These are phyloP conservation scores for Seladonia tumulorum DNA, from an alignment of 2,888 invertebrate species.

Conservation along the genomic window DNA sequence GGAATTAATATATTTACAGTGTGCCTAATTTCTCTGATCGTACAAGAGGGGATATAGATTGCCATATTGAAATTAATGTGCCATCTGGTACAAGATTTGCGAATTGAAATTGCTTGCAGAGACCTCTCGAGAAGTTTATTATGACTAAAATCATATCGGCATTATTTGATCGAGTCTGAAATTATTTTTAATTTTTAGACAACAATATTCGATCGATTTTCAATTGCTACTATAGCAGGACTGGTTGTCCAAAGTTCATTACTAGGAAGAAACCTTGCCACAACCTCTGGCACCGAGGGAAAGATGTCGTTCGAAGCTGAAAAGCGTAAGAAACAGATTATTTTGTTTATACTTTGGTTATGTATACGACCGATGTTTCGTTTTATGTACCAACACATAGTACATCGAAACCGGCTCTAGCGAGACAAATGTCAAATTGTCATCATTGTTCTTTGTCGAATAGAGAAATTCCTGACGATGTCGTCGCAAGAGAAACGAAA, in stretches of 20 bases:
- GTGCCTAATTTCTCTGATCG: background rate
- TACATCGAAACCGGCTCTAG: background rate
- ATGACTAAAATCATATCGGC: background rate
- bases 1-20: background rate
- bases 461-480: constrained; percentile 85
- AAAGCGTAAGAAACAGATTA: constrained; percentile 72
- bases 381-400: background rate
- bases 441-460: constrained; percentile 17
- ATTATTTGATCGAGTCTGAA: constrained; percentile 34
- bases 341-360: constrained; percentile 40
- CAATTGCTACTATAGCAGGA: constrained; percentile 17
- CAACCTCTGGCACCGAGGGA: constrained; percentile 22
- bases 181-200: constrained; percentile 66
- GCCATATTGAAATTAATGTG: background rate
- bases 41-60: background rate
- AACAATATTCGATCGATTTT: constrained; percentile 39
- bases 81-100: background rate
- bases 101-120: background rate
- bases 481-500: constrained; percentile 86
- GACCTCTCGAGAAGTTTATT: background rate
- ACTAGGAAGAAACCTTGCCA: constrained; percentile 15
- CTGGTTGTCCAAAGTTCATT: constrained; percentile 27
- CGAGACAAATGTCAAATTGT: background rate
- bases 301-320: constrained; percentile 75
- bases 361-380: constrained; percentile 13